These are phyloP conservation scores for Gobio gobio DNA, from an alignment of 2,113 vertebrate species.

Conservation along the genomic window DNA sequence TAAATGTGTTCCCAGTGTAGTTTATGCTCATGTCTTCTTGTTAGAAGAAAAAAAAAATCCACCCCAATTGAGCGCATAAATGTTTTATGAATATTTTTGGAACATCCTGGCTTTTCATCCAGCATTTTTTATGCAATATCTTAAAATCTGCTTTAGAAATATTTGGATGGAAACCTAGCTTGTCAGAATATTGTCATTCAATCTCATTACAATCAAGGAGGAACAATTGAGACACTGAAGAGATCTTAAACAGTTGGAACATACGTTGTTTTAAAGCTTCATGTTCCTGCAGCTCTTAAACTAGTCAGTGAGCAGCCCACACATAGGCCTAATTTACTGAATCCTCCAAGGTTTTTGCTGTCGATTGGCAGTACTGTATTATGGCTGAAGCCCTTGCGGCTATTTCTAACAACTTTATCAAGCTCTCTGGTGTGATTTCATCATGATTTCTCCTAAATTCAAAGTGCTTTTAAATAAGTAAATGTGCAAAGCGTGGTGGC, in stretches of 20 bases:
- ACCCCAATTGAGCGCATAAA: too few species aligned
- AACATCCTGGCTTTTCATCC: too few species aligned
- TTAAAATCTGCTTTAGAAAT: too few species aligned
- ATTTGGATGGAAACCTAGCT: too few species aligned
- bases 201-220: neutral
- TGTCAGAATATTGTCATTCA: neutral
- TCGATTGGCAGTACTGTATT: neutral
- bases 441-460: neutral
- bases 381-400: constrained; percentile 11
- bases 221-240: neutral
- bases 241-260: neutral
- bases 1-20: too few species aligned
- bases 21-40: too few species aligned
- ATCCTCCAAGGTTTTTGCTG: constrained; percentile 12
- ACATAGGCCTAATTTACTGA: constrained; percentile 6
- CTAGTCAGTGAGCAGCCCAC: constrained; percentile 3
- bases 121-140: too few species aligned
- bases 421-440: constrained; percentile 17
- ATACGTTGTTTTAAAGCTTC: neutral
- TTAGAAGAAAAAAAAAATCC: too few species aligned
- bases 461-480: constrained; percentile 12
- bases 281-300: neutral
- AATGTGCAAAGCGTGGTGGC: neutral
- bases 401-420: constrained; percentile 33
- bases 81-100: too few species aligned